Evolutionary conservation across 2,797 vertebrate genomes (phyloP), one percentile per base, ranked within the genome.

Genomic region (Notolepis coatsorum): DNA sequence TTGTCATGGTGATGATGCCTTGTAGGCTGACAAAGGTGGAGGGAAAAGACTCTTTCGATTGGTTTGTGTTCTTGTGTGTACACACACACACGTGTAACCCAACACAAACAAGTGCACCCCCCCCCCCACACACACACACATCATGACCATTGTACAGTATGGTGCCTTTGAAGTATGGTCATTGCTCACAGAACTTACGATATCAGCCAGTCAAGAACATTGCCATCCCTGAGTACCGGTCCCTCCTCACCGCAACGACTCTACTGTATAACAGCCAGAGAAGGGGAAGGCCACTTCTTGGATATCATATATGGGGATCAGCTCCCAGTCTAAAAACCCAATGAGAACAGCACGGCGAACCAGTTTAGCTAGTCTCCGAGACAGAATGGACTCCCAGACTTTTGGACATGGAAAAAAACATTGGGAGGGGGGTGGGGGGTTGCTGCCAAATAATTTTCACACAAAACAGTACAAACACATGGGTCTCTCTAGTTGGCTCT

Each of bases 1-100:
- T 92, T 88, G 91, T 91, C 90, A 90, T 92, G 91, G 92, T 79
- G 80, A 93, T 86, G 91, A 93, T 86, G 91, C 91, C 91, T 92
- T 91, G 82, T 87, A 74, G 86, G 85, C 71, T 83, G 79, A 85
- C 73, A 78, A 73, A 82, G 81, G 75, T 80, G 82, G 79, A 80
- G 76, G 72, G 71, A 79, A 83, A 78, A 61, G 61, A 82, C 78
- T 84, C n/a, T 71, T 68, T 77, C 58, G 68, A 73, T 84, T 77
- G 71, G 75, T 84, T 86, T 85, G 75, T 84, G 77, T 84, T 81
- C 77, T 87, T 77, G 71, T 82, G 84, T 86, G 82, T 86, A 77
- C 82, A 63, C 52, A 61, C 71, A 68, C 50, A 68, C 63, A 65
- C 72, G 71, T 31, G 59, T 23, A 71, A 82, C 68, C 68, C 84